These are phyloP conservation scores for Drosophila oshimai DNA, from an alignment of 1,140 invertebrate genomes.

Conservation along the genomic window DNA sequence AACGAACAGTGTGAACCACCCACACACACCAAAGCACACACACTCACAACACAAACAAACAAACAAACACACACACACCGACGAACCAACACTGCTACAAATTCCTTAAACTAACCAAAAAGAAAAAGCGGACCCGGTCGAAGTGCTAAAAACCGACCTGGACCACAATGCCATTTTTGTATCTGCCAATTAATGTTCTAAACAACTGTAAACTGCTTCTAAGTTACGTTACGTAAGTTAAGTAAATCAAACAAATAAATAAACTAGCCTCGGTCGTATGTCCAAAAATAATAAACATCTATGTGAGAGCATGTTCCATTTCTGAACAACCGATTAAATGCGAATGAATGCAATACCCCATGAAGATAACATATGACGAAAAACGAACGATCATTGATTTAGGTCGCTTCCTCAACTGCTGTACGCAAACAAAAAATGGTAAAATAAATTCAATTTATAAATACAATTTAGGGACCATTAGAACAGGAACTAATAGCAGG, in stretches of 20 bases:
- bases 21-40: slow-evolving; percentile 8
- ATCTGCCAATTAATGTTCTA: slow-evolving; percentile 76
- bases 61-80: slow-evolving; percentile 24
- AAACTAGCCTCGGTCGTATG: slow-evolving; percentile 65
- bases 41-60: slow-evolving; percentile 19
- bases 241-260: slow-evolving; percentile 74
- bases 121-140: slow-evolving; percentile 6
- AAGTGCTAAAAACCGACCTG: slow-evolving; percentile 36
- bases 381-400: neutral
- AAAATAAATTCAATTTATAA: slow-evolving; percentile 57
- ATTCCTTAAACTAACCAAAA: slow-evolving; percentile 79
- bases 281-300: slow-evolving; percentile 37
- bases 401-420: neutral
- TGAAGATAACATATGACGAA: neutral
- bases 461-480: too few species aligned
- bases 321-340: slow-evolving; percentile 18
- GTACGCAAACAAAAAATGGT: slow-evolving; percentile 38
- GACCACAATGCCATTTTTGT: slow-evolving; percentile 68
- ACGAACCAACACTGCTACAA: slow-evolving; percentile 76
- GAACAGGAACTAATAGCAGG: too few species aligned
- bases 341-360: slow-evolving; percentile 32
- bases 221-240: slow-evolving; percentile 73
- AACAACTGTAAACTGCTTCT: slow-evolving; percentile 74
- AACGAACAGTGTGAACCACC: slow-evolving; percentile 41
- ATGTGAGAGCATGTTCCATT: slow-evolving; percentile 31